Evolutionary conservation across 2,113 vertebrate species (phyloP).

Genomic region (Merops nubicus): DNA sequence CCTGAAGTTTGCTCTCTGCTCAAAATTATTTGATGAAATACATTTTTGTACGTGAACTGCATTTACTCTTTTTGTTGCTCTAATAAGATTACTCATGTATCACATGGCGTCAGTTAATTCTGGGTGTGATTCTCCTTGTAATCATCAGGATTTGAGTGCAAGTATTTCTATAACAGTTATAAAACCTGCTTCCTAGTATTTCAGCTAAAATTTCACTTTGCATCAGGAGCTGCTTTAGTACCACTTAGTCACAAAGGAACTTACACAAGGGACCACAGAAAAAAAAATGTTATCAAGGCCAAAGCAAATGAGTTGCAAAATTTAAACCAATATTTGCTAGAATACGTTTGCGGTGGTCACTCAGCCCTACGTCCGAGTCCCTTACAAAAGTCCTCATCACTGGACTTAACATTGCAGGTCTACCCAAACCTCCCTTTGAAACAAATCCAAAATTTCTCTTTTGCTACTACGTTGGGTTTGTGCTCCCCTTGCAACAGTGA

Average conservation of each 20-base stretch:
- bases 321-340: conserved; percentile 58
- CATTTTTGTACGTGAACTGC: background rate
- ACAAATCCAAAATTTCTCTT: background rate
- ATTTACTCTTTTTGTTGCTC: conserved; percentile 7
- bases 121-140: conserved; percentile 16
- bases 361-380: background rate
- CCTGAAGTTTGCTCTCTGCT: background rate
- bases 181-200: background rate
- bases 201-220: background rate
- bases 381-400: background rate
- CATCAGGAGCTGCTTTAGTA: background rate
- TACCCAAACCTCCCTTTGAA: background rate
- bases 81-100: conserved; percentile 25
- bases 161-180: background rate
- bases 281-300: background rate
- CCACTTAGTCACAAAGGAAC: background rate
- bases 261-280: background rate
- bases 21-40: background rate
- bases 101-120: conserved; percentile 24
- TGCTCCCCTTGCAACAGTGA: background rate
- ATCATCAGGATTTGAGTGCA: background rate
- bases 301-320: conserved; percentile 51
- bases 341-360: conserved; percentile 4
- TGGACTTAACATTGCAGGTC: background rate
- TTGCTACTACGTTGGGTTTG: background rate